phyloP scores from a whole-genome alignment of 2,888 invertebrate species.

The Caenorhabditis sp. region DNA sequence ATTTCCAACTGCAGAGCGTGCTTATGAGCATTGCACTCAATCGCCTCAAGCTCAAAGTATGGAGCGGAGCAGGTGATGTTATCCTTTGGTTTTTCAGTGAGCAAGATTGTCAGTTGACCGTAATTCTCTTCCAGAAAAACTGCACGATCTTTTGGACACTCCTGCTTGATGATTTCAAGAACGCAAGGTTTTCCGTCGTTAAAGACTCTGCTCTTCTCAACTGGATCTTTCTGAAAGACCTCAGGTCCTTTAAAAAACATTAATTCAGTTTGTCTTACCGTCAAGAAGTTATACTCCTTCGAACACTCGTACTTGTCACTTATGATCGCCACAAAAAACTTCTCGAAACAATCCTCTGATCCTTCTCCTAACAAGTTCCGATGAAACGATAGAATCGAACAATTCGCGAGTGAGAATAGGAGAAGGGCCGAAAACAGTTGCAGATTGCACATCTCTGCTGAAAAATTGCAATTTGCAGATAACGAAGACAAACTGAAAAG shows the following conservation, averaged over 20 bases:
- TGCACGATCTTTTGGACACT: slow-evolving; percentile 3
- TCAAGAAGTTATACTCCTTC: slow-evolving; percentile 13
- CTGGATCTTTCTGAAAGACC: neutral
- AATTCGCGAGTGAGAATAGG: neutral
- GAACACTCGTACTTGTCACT: slow-evolving; percentile 28
- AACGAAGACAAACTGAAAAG: neutral
- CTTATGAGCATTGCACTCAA: slow-evolving; percentile 36
- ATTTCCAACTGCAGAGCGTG: slow-evolving; percentile 23
- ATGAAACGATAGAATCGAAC: slow-evolving; percentile 30
- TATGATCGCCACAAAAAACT: slow-evolving; percentile 23
- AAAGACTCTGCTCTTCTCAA: neutral
- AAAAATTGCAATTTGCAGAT: neutral
- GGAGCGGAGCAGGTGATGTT: slow-evolving; percentile 19
- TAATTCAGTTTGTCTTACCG: neutral
- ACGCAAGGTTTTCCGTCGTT: slow-evolving; percentile 4
- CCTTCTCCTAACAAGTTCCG: slow-evolving; percentile 28
- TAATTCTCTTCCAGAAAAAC: slow-evolving; percentile 21
- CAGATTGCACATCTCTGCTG: slow-evolving; percentile 7
- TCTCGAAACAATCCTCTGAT: slow-evolving; percentile 31
- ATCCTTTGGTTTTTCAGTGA: slow-evolving; percentile 23
- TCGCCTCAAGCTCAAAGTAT: slow-evolving; percentile 20
- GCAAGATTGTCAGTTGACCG: slow-evolving; percentile 8
- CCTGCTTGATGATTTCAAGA: slow-evolving; percentile 8
- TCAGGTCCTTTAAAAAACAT: neutral
- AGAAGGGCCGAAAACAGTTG: neutral